These are phyloP conservation scores for Hedya salicella DNA, from an alignment of 2,888 invertebrate species.

Conservation along the genomic window DNA sequence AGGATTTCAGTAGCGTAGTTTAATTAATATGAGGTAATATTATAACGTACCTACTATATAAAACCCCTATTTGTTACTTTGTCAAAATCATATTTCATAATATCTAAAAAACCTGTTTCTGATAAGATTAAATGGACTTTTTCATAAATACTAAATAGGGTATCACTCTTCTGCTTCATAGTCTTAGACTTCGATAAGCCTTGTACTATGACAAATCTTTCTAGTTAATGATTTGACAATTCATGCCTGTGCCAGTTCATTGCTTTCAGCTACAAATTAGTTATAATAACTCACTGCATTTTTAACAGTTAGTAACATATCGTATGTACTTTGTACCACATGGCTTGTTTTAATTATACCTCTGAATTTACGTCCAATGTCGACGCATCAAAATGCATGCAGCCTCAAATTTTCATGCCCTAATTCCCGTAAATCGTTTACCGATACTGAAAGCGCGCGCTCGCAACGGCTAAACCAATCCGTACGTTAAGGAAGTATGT, in stretches of 20 bases:
- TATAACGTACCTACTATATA: background rate
- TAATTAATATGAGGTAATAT: background rate
- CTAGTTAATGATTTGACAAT: too few species aligned
- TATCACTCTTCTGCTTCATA: too few species aligned
- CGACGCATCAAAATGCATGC: slow-evolving; percentile 34
- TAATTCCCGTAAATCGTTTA: slow-evolving; percentile 40
- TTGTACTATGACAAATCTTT: too few species aligned
- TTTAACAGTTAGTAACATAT: background rate
- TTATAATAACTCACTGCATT: background rate
- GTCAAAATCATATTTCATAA: too few species aligned
- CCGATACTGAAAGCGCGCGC: slow-evolving; percentile 26
- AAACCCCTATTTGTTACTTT: too few species aligned
- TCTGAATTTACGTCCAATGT: slow-evolving; percentile 2
- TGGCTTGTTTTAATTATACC: slow-evolving; percentile 1
- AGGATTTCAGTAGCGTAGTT: background rate
- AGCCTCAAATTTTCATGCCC: slow-evolving; percentile 39
- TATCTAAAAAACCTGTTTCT: too few species aligned
- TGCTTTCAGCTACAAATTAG: too few species aligned
- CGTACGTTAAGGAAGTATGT: slow-evolving; percentile 4
- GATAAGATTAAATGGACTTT: too few species aligned
- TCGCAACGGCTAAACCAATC: slow-evolving; percentile 13
- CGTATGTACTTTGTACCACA: background rate
- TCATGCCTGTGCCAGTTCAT: too few species aligned
- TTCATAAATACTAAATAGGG: too few species aligned
- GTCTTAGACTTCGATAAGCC: too few species aligned